Percentiles rank a stretch among this genome's conserved stretches.
These are phyloP conservation scores for Rhimphoctona megacephalus DNA, from an alignment of 2,888 invertebrate genomes.

Conservation along the genomic window DNA sequence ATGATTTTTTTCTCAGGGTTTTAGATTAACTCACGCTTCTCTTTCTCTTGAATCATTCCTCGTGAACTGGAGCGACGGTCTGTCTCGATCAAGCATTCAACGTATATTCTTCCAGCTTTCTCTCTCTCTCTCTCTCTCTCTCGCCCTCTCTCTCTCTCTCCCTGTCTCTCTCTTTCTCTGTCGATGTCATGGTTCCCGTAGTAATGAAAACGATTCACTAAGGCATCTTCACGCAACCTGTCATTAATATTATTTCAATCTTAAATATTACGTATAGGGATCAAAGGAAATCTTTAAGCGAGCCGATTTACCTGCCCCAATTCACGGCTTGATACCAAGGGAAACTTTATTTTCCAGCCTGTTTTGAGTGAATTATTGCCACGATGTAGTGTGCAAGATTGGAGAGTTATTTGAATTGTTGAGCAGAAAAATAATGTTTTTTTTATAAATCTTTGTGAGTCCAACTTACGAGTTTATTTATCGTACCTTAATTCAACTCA, in stretches of 20 bases:
- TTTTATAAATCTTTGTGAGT: not conserved
- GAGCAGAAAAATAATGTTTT: not conserved
- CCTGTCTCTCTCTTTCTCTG: conserved; percentile 1
- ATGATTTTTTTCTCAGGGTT: conserved; percentile 55
- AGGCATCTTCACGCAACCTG: conserved; percentile 23
- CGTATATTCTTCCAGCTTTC: not conserved
- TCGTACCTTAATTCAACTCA: not conserved
- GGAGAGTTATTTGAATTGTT: not conserved
- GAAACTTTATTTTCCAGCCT: not conserved
- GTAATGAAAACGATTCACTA: conserved; percentile 27
- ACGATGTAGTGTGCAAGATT: not conserved
- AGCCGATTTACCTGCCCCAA: not conserved
- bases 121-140: not conserved
- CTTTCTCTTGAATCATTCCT: conserved; percentile 32
- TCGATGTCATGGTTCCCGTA: conserved; percentile 34
- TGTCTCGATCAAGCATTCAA: conserved; percentile 45
- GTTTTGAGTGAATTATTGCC: not conserved
- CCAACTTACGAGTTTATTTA: not conserved
- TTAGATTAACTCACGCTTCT: conserved; percentile 32
- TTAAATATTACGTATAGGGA: conserved; percentile 4
- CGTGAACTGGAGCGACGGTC: conserved; percentile 59
- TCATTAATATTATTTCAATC: conserved; percentile 23
- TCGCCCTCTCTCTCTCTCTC: not conserved
- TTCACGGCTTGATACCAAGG: not conserved
- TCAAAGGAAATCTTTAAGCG: not conserved